Evolutionary conservation across 2,888 invertebrate genomes (phyloP).

Genomic region (Tenthredo notha): DNA sequence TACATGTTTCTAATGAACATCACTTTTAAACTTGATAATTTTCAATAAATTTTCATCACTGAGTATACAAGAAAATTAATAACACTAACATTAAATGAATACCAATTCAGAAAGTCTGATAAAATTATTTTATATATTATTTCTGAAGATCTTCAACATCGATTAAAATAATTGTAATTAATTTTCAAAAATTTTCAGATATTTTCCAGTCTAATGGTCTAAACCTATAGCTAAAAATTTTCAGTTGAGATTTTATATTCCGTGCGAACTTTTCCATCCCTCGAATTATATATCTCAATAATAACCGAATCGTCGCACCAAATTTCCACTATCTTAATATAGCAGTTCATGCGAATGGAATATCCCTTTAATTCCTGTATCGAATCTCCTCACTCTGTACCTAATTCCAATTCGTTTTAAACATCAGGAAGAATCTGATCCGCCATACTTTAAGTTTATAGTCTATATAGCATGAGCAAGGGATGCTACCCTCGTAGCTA

Average conservation of each 20-base stretch:
- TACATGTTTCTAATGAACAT: background rate
- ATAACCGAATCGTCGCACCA: background rate
- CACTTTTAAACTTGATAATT: constrained; percentile 4
- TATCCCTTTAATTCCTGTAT: constrained; percentile 5
- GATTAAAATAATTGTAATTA: too few species aligned
- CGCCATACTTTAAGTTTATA: background rate
- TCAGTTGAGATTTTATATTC: too few species aligned
- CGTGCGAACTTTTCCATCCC: background rate
- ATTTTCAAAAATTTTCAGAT: background rate
- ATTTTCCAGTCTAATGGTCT: background rate
- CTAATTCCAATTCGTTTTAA: background rate
- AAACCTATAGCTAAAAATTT: background rate
- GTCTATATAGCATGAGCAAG: background rate
- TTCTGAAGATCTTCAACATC: background rate
- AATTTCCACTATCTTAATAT: constrained; percentile 15
- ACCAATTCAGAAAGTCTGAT: background rate
- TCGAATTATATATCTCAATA: background rate
- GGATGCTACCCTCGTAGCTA: background rate
- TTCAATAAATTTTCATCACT: constrained; percentile 26
- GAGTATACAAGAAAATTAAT: background rate
- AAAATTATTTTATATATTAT: too few species aligned
- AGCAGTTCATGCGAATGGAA: background rate
- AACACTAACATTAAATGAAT: background rate
- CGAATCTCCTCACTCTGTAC: background rate
- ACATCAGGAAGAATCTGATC: constrained; percentile 1